Base-by-base conservation (phyloP, 2,797 vertebrate species). In the Picus viridis region DNA sequence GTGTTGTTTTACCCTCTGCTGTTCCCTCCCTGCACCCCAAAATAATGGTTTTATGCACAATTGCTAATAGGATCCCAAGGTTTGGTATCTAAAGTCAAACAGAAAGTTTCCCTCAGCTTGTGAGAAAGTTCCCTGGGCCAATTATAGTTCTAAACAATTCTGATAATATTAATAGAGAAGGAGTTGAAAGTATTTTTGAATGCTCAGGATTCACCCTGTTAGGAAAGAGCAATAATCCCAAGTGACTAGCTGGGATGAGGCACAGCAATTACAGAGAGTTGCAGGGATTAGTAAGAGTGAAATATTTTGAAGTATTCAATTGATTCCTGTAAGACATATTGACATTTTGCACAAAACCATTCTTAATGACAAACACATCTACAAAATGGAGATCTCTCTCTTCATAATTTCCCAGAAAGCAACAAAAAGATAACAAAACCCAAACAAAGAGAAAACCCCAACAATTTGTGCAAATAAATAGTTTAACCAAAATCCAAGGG, bases 251-350 rank as follows among this genome's bases (percentile, higher is more conserved):
- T 88, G 51, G 75, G 84, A 93, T 93, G 89, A 93, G 90, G 93
- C 93, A 95, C 1, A 2, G 78, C 83, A 92, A 56, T 88, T 91
- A 73, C 64, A 77, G 80, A 77, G 56, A 84, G 12, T 84, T 56
- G 43, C 72, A 49, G 47, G 81, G 75, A 93, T 93, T 95, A 94
- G 41, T 26, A 79, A 82, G 93, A 41, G 90, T 92, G 80, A 91
- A 91, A 16, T 54, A 77, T 72, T 93, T 82, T 64, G 82, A 85
- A 93, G 47, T 58, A 72, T 82, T 91, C 67, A 72, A 4, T 90
- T 7, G 1, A 10, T 59, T 83, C 65, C 15, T 90, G n/a, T 67
- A 45, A 45, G 20, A n/a, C 16, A 49, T 88, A 75, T 9, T 74
- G 54, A 85, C 85, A 43, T 27, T 39, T 81, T 68, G 19, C 23